A percentile compares a stretch with the other conserved stretches of the same genome.
phyloP scores from a whole-genome alignment of 2,888 invertebrate species.

The Oligia fasciuncula region DNA sequence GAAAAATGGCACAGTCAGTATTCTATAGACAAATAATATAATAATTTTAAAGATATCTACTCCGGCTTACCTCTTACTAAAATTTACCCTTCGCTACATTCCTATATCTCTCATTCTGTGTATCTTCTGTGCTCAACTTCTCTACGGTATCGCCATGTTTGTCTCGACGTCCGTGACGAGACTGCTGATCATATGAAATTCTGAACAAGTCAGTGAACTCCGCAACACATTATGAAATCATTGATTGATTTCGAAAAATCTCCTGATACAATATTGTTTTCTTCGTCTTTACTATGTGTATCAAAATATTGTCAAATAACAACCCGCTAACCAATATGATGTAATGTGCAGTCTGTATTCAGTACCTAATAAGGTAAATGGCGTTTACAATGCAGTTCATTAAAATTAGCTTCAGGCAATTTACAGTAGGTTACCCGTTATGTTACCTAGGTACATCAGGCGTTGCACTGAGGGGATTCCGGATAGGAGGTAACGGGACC shows the following conservation, averaged over 20 bases:
- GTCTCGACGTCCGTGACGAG: slow-evolving; percentile 66
- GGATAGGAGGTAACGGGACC: too few relatives aligned
- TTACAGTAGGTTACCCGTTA: background rate
- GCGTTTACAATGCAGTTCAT: background rate
- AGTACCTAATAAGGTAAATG: background rate
- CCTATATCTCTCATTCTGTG: background rate
- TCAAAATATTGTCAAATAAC: background rate
- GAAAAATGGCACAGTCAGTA: too few relatives aligned
- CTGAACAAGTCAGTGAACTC: slow-evolving; percentile 68
- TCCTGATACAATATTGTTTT: background rate
- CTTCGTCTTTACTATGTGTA: background rate
- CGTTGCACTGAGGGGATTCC: too few relatives aligned
- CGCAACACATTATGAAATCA: slow-evolving; percentile 36
- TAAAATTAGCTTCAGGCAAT: background rate
- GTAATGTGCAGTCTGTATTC: background rate
- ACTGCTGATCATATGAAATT: slow-evolving; percentile 66
- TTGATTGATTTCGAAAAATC: slow-evolving; percentile 32
- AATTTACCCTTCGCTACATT: too few relatives aligned
- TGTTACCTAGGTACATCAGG: background rate
- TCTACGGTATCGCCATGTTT: slow-evolving; percentile 51
- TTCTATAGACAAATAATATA: too few relatives aligned
- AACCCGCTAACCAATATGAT: background rate
- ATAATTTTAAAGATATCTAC: too few relatives aligned
- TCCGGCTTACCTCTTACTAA: too few relatives aligned
- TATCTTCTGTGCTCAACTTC: slow-evolving; percentile 28